phyloP scores from a whole-genome alignment of 1,140 invertebrate genomes.

The Atta colombica region DNA sequence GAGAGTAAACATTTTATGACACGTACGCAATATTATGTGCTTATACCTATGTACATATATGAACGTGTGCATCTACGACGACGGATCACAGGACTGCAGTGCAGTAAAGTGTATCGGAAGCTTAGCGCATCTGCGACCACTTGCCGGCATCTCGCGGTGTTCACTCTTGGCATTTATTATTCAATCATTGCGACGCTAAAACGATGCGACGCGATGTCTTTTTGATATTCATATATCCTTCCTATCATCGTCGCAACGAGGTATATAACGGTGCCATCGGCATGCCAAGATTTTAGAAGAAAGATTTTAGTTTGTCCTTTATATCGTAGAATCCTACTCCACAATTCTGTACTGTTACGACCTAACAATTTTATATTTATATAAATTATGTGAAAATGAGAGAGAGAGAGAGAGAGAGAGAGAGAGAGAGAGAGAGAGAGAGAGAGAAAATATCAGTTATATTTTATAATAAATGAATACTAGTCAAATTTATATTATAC shows the following conservation, averaged over 20 bases:
- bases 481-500: neutral
- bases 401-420: no score
- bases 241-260: slow-evolving; percentile 4
- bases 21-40: slow-evolving; percentile 55
- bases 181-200: slow-evolving; percentile 75
- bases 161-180: slow-evolving; percentile 81
- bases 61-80: slow-evolving; percentile 5
- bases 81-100: slow-evolving; percentile 72
- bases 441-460: neutral
- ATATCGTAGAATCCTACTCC: neutral
- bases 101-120: slow-evolving; percentile 81
- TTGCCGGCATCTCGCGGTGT: slow-evolving; percentile 75
- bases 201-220: slow-evolving; percentile 31
- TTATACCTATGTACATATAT: neutral
- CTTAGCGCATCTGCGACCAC: slow-evolving; percentile 81
- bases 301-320: slow-evolving; percentile 5
- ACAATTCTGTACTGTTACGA: neutral
- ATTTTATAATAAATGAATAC: slow-evolving; percentile 5
- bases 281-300: slow-evolving; percentile 30
- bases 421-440: no score
- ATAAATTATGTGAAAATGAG: no score
- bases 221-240: slow-evolving; percentile 9
- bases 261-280: slow-evolving; percentile 7
- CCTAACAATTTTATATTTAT: neutral
- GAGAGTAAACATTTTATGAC: slow-evolving; percentile 64